Evolutionary conservation across 2,888 invertebrate species (phyloP), one percentile per base, ranked within the genome.

Genomic region (Nycteola revayana): DNA sequence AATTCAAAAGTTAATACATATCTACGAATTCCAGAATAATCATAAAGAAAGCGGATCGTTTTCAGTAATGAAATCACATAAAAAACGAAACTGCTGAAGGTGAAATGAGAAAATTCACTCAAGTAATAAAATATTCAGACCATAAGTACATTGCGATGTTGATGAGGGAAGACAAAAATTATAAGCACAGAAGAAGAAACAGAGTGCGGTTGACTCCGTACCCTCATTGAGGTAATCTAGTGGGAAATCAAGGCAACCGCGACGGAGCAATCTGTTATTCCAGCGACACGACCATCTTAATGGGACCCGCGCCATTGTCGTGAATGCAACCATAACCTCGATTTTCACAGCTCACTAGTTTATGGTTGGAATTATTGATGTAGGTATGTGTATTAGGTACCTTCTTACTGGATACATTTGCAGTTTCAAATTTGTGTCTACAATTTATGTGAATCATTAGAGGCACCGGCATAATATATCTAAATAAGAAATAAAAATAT

Each of bases 161-260:
- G 53, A 60, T 65, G 57, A 46, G 58, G 42, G 43, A 47, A 58
- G 60, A 66, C 55, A 64, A 54, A 68, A 73, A 74, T 74, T 71
- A 72, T 63, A 66, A 69, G 43, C 33, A 55, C 43, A 57, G 58
- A 54, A 54, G 64, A 38, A 59, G 64, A 61, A 67, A 66, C 56
- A 63, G 60, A 54, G 50, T 51, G 67, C 59, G 62, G 72, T 75
- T 76, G 71, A 73, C 77, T 77, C 67, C 66, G 66, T 69, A 69
- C 73, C 72, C 72, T 75, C 74, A 72, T 75, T 70, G 73, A 65
- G 68, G 73, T 73, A 77, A 80, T 78, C 82, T 82, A 74, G 73
- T 65, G 82, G 82, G 82, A 82, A 82, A 81, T 82, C 81, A 81
- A 72, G 69, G 60, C 63, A 58, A 44, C 71, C 67, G 60, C 70